A percentile compares a stretch with the other conserved stretches of the same genome.
Conservation (phyloP, 37 sponge, comb jelly and placozoan species). For the Oopsacas minuta region DNA sequence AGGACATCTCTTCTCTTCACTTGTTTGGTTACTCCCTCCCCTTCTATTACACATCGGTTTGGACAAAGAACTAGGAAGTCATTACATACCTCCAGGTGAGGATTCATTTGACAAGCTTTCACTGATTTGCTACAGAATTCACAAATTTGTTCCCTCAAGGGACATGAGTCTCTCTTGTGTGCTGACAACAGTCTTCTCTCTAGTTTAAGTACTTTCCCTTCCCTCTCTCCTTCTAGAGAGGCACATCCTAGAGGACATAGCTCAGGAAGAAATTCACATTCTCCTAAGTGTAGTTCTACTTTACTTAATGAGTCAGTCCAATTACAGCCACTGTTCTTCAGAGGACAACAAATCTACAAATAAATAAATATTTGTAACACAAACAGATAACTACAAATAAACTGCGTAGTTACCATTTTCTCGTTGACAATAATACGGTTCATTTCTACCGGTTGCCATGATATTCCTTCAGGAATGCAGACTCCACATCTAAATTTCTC, state of each 20-base stretch:
- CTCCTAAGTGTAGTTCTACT: neutral
- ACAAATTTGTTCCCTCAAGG: neutral
- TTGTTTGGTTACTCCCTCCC: neutral
- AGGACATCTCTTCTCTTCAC: neutral
- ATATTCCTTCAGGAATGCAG: neutral
- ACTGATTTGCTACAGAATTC: neutral
- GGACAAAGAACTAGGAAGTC: neutral
- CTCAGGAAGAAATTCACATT: neutral
- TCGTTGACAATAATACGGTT: neutral
- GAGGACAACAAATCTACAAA: neutral
- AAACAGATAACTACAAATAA: no score
- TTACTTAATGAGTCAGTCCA: neutral
- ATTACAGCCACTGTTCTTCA: neutral
- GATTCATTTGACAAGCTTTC: neutral
- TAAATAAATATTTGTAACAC: neutral
- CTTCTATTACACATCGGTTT: neutral
- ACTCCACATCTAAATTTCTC: neutral
- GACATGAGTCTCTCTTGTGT: neutral
- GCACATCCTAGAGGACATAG: neutral
- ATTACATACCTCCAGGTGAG: neutral
- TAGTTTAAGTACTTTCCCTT: neutral
- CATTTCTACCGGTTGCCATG: neutral
- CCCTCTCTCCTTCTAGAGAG: neutral
- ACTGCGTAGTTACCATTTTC: neutral
- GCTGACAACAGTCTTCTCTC: neutral